A percentile compares a stretch with the other conserved stretches of the same genome.
Evolutionary conservation across 2,113 vertebrate genomes (phyloP).

Genomic region (Orycteropus afer): DNA sequence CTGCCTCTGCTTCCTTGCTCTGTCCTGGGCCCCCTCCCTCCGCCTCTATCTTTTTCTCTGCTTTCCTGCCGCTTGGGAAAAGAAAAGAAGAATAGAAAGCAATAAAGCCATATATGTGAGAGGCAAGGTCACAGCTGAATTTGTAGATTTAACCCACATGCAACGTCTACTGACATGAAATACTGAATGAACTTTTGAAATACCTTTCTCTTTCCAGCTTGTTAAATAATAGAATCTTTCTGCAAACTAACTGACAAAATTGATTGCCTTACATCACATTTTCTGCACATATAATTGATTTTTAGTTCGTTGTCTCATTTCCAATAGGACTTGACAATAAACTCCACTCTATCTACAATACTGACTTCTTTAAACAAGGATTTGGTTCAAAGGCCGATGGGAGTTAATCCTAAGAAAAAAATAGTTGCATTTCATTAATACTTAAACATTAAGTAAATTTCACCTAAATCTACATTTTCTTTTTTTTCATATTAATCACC

Average conservation of each 20-base stretch:
- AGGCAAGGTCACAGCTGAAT: conserved; percentile 87
- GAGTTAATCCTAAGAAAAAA: conserved; percentile 74
- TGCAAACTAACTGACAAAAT: conserved; percentile 82
- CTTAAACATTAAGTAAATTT: conserved; percentile 53
- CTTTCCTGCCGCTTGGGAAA: too few species aligned
- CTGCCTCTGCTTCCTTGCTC: too few species aligned
- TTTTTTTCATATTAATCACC: background rate
- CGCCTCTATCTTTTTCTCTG: too few species aligned
- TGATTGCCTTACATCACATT: conserved; percentile 82
- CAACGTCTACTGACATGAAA: conserved; percentile 79
- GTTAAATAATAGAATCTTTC: conserved; percentile 84
- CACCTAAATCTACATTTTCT: background rate
- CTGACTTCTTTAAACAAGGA: conserved; percentile 72
- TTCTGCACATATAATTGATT: conserved; percentile 84
- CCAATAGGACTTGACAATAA: conserved; percentile 80
- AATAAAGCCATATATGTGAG: conserved; percentile 53
- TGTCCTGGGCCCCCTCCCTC: too few species aligned
- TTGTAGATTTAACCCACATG: conserved; percentile 89
- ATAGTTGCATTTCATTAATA: conserved; percentile 63
- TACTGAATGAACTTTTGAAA: conserved; percentile 69
- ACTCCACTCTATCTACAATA: conserved; percentile 71
- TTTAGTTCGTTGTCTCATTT: conserved; percentile 85
- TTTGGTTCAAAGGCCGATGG: conserved; percentile 70
- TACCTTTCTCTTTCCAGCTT: conserved; percentile 78
- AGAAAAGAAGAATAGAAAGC: conserved; percentile 56